Conservation (phyloP, 1,140 invertebrate species). For the Eueides isabella region DNA sequence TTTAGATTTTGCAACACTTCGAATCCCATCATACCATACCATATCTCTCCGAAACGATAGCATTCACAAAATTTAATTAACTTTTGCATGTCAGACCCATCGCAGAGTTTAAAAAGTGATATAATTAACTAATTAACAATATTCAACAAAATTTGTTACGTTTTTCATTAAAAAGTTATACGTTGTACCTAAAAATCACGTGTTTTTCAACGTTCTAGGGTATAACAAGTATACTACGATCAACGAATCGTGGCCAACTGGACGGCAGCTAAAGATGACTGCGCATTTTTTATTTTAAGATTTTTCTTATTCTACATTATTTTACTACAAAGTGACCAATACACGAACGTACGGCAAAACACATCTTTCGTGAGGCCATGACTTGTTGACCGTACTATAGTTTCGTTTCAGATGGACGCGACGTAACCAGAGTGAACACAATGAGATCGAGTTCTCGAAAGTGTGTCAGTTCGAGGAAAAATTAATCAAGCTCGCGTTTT, state of each 20-base stretch:
- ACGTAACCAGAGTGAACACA: slow-evolving; percentile 17
- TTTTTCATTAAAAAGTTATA: slow-evolving; percentile 7
- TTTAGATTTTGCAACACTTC: too few species aligned
- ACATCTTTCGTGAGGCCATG: too few species aligned
- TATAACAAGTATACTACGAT: too few species aligned
- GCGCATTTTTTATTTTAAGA: too few species aligned
- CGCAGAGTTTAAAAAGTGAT: not conserved
- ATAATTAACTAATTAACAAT: not conserved
- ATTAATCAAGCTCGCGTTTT: slow-evolving; percentile 13
- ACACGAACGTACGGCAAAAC: too few species aligned
- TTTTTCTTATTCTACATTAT: too few species aligned
- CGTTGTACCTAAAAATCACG: not conserved
- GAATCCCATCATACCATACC: too few species aligned
- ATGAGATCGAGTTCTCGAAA: slow-evolving; percentile 8
- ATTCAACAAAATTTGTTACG: not conserved
- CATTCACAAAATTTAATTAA: not conserved
- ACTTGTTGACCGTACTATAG: not conserved
- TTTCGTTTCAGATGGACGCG: slow-evolving; percentile 14
- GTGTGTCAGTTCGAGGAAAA: slow-evolving; percentile 7
- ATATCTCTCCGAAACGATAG: not conserved
- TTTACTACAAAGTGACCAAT: too few species aligned
- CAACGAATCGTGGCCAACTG: too few species aligned
- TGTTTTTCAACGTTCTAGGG: not conserved
- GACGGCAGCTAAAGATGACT: too few species aligned
- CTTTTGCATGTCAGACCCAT: not conserved